phyloP scores from a whole-genome alignment of 1,140 invertebrate genomes.

The Philaenus spumarius region DNA sequence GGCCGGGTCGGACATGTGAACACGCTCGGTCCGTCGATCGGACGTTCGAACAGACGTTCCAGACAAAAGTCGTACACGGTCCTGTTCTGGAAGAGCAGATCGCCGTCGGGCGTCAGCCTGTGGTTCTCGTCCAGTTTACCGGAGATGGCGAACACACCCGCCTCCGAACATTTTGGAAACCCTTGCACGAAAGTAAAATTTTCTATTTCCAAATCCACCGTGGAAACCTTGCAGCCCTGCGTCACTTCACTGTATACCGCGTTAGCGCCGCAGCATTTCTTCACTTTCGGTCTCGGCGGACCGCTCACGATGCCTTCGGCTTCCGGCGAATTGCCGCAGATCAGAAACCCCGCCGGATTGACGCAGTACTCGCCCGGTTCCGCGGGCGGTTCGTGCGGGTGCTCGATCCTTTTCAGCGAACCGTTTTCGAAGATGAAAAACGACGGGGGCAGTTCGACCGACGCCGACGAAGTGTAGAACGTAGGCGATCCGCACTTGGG shows the following conservation, averaged over 20 bases:
- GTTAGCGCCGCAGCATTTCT: constrained; percentile 52
- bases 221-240: constrained; percentile 39
- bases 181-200: constrained; percentile 32
- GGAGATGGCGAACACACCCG: constrained; percentile 37
- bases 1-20: constrained; percentile 49
- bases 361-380: constrained; percentile 48
- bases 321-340: constrained; percentile 44
- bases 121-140: constrained; percentile 41
- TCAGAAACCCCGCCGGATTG: constrained; percentile 48
- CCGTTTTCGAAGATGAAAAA: constrained; percentile 49
- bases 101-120: constrained; percentile 42
- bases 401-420: constrained; percentile 38
- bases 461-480: constrained; percentile 27
- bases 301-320: background rate
- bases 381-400: background rate
- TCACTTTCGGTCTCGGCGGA: constrained; percentile 37
- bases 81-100: constrained; percentile 40
- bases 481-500: constrained; percentile 37
- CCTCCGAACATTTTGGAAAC: constrained; percentile 45
- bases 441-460: constrained; percentile 31
- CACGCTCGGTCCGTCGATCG: constrained; percentile 45
- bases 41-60: constrained; percentile 47
- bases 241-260: constrained; percentile 48
- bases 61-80: constrained; percentile 51
- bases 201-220: constrained; percentile 14